Base-by-base conservation (phyloP, 2,888 invertebrate species). In the Lasioglossum morio region DNA sequence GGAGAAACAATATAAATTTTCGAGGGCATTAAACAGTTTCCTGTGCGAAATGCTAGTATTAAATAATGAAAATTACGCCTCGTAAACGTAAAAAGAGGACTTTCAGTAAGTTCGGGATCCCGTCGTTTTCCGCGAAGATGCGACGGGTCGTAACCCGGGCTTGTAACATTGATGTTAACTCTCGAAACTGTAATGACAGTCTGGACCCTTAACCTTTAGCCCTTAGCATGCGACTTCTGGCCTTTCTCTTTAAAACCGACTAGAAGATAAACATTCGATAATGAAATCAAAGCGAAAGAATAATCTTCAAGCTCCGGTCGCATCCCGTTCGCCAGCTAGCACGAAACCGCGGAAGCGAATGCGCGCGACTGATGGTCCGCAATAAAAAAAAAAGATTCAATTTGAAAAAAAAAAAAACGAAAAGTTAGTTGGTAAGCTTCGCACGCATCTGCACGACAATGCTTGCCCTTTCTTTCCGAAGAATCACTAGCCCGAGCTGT, bases 401-500 rank as follows among this genome's bases (percentile, higher is more conserved):
- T 53, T 53, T 53, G 23, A n/a, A n/a, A 57, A n/a, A 57, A 57
- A 10, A n/a, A n/a, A 57, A n/a, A 57, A 57, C 57, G n/a, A 80
- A 23, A 34, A 72, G 82, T 53, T 92, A 93, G 90, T 86, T 80
- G 78, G 74, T 93, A 93, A 94, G 94, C 94, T 94, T 95, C 90
- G 95, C 95, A 95, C 95, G 95, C 94, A 90, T 93, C 91, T 94
- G 95, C 95, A 95, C 94, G 95, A 94, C 92, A 88, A 93, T 89
- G 95, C 95, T 95, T 95, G 94, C 93, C 94, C 94, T 95, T 90
- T 94, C 93, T 94, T 95, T 94, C 92, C 93, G 88, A 95, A 94
- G 94, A 95, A 94, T 94, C 93, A 94, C 93, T 94, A 94, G 94
- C 92, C 92, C 94, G 93, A 94, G 94, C 92, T 94, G 94, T 94